Evolutionary conservation across 2,113 vertebrate genomes (phyloP), one percentile per base, ranked within the genome.

Genomic region (Potamarius usumacintae): DNA sequence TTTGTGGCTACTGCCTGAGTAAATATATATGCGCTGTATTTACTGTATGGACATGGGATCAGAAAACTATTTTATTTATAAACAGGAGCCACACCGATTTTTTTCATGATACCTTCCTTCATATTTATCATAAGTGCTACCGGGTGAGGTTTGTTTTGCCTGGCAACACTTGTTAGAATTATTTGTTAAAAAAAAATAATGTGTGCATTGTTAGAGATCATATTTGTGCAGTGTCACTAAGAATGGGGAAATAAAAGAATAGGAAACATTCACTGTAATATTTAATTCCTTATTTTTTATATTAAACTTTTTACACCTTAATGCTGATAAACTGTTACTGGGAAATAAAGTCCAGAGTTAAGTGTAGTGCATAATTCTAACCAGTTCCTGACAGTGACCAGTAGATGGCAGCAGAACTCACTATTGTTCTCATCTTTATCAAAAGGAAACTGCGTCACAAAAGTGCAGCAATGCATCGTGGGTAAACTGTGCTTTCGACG

Each of bases 331-430:
- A 60, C 42, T 63, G 10, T 7, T 63, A 52, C 27, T 27, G 60
- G 6, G 14, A 74, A 85, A 77, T 85, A 76, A 42, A 62, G 25
- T 2, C n/a, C 10, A 65, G 7, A 53, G 17, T 25, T 53, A 7
- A 27, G 52, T 30, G 14, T 79, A 65, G 48, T 85, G 71, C 25
- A 11, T 72, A 25, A 17, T 7, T 27, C 52, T 52, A 15, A 27
- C 8, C 42, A 67, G 15, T 52, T 78, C 60, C 42, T 78, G n/a
- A 52, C 8, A 30, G 14, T 63, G 84, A 78, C 84, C 84, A 76
- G 72, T 63, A n/a, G 34, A 62, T 63, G 84, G 72, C 72, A 60
- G 55, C 71, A 85, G 55, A 8, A 10, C 11, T 27, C 57, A 27
- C 15, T 30, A 14, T 22, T 7, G 2, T 30, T 76, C 72, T 48